Evolutionary conservation across 1,140 invertebrate species (phyloP).

Genomic region (Drosophila kikkawai): DNA sequence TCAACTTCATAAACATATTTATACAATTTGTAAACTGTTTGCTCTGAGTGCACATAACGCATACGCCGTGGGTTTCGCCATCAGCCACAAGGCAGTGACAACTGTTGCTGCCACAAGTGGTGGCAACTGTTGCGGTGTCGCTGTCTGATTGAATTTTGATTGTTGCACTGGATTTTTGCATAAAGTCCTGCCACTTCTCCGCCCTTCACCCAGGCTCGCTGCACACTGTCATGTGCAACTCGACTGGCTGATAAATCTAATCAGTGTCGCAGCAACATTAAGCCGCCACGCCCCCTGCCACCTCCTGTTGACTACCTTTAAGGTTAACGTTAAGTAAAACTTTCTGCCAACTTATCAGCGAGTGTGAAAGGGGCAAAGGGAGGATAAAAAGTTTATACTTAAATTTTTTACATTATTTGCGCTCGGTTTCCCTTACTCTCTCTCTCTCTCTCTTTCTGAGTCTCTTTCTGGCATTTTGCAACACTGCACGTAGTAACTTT

Average conservation of each 20-base stretch:
- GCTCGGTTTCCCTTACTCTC: slow-evolving; percentile 3
- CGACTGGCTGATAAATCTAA: slow-evolving; percentile 76
- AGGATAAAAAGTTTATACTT: slow-evolving; percentile 67
- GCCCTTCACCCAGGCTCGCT: background rate
- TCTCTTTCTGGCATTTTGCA: slow-evolving; percentile 29
- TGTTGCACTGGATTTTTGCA: slow-evolving; percentile 68
- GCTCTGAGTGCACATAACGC: slow-evolving; percentile 50
- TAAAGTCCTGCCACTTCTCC: slow-evolving; percentile 42
- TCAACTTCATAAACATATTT: background rate
- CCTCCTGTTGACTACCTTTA: slow-evolving; percentile 52
- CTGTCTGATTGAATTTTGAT: slow-evolving; percentile 80
- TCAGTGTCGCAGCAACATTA: slow-evolving; percentile 74
- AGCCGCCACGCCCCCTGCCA: slow-evolving; percentile 31
- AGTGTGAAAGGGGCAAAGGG: slow-evolving; percentile 23
- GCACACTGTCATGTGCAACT: slow-evolving; percentile 65
- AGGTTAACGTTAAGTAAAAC: slow-evolving; percentile 68
- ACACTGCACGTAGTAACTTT: slow-evolving; percentile 76
- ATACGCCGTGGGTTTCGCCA: slow-evolving; percentile 51
- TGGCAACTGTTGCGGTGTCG: slow-evolving; percentile 72
- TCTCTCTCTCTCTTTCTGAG: background rate
- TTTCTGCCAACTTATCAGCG: slow-evolving; percentile 64
- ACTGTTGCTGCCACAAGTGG: slow-evolving; percentile 70
- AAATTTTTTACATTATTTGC: slow-evolving; percentile 62
- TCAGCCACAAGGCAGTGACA: slow-evolving; percentile 63
- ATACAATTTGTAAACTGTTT: background rate